Percentiles rank a stretch among this genome's conserved stretches.
These are phyloP conservation scores for Napeogenes sylphis DNA, from an alignment of 2,888 invertebrate genomes.

Conservation along the genomic window DNA sequence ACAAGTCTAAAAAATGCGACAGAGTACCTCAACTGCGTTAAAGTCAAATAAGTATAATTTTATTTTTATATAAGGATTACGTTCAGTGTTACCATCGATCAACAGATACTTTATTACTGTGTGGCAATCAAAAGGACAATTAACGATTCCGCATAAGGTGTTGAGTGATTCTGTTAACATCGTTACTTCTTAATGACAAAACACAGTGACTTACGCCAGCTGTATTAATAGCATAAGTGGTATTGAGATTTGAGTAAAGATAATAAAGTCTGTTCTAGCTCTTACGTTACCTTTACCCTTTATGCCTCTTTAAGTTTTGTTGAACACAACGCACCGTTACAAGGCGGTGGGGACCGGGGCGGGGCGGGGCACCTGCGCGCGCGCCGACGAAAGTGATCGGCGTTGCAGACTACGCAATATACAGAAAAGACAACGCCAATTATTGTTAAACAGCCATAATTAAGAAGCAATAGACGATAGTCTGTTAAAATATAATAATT, in stretches of 20 bases:
- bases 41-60: conserved; percentile 1
- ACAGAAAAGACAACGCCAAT: conserved; percentile 37
- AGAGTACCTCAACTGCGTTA: conserved; percentile 8
- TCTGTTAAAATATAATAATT: no score
- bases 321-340: conserved; percentile 57
- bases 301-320: conserved; percentile 43
- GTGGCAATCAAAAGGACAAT: not conserved
- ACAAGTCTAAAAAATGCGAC: conserved; percentile 47
- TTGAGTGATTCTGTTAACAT: not conserved
- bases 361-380: conserved; percentile 42
- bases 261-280: conserved; percentile 13
- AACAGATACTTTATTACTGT: not conserved
- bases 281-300: conserved; percentile 24
- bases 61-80: not conserved
- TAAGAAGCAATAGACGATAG: not conserved
- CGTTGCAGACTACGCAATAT: conserved; percentile 39
- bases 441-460: not conserved
- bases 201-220: not conserved
- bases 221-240: not conserved
- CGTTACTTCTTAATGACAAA: not conserved
- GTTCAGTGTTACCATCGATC: not conserved
- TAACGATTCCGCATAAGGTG: not conserved
- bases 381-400: conserved; percentile 48
- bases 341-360: conserved; percentile 27
- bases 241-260: conserved; percentile 1